These are phyloP conservation scores for Acipenser transmontanus DNA, from an alignment of 2,797 vertebrate genomes.

Conservation along the genomic window DNA sequence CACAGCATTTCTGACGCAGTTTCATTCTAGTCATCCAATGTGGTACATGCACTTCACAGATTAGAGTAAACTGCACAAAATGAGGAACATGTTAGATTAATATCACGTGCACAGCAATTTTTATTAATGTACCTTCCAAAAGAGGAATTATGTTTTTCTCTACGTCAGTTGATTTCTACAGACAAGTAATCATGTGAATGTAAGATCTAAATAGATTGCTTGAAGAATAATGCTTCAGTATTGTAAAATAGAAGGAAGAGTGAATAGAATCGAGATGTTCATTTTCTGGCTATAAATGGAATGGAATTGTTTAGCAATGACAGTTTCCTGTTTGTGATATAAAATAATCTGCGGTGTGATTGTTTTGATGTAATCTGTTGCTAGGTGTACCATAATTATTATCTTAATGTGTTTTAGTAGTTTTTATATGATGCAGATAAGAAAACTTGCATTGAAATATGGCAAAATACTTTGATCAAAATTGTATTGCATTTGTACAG, in stretches of 20 bases:
- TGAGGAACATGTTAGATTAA: too few relatives aligned
- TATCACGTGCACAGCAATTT: neutral
- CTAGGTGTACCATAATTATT: neutral
- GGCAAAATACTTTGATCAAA: neutral
- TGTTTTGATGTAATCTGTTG: conserved; percentile 36
- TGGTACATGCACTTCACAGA: too few relatives aligned
- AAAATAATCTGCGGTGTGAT: conserved; percentile 25
- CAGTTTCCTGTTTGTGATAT: conserved; percentile 22
- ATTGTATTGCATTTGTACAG: too few relatives aligned
- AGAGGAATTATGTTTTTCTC: neutral
- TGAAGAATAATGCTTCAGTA: conserved; percentile 17
- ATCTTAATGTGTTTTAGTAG: neutral
- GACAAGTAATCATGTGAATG: conserved; percentile 9
- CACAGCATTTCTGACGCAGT: too few relatives aligned
- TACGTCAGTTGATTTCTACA: conserved; percentile 24
- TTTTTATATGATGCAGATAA: neutral
- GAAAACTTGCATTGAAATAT: neutral
- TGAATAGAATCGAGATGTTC: conserved; percentile 6
- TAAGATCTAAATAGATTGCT: conserved; percentile 19
- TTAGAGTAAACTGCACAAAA: too few relatives aligned
- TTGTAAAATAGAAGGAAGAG: conserved; percentile 7
- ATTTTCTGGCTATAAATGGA: conserved; percentile 16
- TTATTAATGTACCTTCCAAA: neutral
- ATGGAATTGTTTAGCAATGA: conserved; percentile 34
- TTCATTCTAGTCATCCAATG: too few relatives aligned